A percentile compares a stretch with the other conserved stretches of the same genome.
Evolutionary conservation across 2,113 vertebrate genomes (phyloP).

Genomic region (Phaethon lepturus): DNA sequence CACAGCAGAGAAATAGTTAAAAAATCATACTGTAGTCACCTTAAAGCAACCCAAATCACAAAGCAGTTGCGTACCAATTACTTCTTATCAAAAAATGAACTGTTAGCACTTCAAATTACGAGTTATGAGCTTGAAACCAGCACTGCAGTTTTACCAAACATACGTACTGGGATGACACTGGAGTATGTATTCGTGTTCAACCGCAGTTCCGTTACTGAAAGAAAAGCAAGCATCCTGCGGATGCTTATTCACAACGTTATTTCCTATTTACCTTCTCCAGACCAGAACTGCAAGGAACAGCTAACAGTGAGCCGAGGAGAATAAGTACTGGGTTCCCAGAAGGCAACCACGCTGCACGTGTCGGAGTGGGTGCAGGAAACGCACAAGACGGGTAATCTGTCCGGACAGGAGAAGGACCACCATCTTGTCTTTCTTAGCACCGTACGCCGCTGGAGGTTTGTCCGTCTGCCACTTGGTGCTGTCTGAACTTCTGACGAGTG

Average conservation of each 20-base stretch:
- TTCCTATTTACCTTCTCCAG: background rate
- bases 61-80: background rate
- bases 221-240: background rate
- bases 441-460: accelerated
- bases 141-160: background rate
- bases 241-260: background rate
- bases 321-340: background rate
- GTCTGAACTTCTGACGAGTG: background rate
- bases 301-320: background rate
- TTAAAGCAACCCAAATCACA: background rate
- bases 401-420: background rate
- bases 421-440: background rate
- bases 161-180: accelerated
- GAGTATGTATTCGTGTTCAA: background rate
- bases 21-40: background rate
- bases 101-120: background rate
- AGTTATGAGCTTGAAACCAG: background rate
- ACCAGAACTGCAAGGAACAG: background rate
- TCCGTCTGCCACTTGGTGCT: background rate
- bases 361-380: accelerated
- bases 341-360: accelerated
- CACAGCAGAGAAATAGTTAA: background rate
- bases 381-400: background rate
- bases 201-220: background rate
- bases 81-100: background rate